Evolutionary conservation across 2,113 vertebrate genomes (phyloP).

Genomic region (Odontophorus gujanensis): DNA sequence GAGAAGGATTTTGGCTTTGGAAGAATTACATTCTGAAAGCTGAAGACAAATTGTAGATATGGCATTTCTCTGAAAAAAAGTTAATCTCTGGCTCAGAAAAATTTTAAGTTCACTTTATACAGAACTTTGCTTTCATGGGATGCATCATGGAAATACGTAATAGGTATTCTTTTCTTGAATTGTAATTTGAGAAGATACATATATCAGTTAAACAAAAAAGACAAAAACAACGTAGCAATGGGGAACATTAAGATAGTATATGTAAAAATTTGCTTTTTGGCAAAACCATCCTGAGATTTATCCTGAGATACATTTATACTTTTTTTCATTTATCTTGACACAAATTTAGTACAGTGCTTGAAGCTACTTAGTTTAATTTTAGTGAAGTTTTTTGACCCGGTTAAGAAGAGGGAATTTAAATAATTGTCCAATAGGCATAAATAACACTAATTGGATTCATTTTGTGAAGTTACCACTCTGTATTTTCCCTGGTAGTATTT

Average conservation of each 20-base stretch:
- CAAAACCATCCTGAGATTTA: background rate
- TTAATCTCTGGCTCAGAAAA: background rate
- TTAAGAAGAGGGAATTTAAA: constrained; percentile 27
- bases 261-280: background rate
- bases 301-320: background rate
- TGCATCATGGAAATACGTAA: background rate
- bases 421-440: background rate
- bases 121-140: background rate
- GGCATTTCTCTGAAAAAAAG: background rate
- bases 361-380: background rate
- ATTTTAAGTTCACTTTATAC: background rate
- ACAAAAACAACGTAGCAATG: background rate
- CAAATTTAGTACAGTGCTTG: background rate
- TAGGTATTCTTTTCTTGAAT: background rate
- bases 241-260: background rate
- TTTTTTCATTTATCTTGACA: background rate
- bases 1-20: background rate
- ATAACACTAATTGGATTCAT: background rate
- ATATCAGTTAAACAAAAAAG: background rate
- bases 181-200: background rate
- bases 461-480: background rate
- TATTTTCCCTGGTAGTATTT: background rate
- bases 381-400: constrained; percentile 22
- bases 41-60: background rate
- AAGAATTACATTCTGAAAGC: background rate